phyloP scores from a whole-genome alignment of 2,888 invertebrate genomes.

The Lochmaea capreae region DNA sequence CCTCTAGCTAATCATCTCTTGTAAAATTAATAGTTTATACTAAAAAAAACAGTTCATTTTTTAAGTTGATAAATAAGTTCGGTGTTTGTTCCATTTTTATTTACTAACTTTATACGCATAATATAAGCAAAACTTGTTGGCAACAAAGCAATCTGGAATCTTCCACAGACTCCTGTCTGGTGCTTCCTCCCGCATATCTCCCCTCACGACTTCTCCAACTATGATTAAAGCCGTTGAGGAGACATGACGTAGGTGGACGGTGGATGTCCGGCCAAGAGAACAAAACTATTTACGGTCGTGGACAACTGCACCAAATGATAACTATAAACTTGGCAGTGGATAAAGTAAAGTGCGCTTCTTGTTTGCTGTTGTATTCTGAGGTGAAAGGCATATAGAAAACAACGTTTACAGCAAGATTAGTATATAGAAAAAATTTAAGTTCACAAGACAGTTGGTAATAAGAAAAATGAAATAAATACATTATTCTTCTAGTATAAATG shows the following conservation, averaged over 20 bases:
- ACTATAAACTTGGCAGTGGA: background rate
- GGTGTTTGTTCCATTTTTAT: constrained; percentile 22
- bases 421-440: too few species aligned
- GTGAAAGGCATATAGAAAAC: too few species aligned
- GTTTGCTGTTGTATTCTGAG: too few species aligned
- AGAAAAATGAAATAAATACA: too few species aligned
- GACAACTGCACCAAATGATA: constrained; percentile 24
- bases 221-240: constrained; percentile 33
- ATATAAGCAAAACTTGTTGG: constrained; percentile 13
- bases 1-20: too few species aligned
- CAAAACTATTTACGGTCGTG: constrained; percentile 24
- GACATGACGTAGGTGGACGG: constrained; percentile 32
- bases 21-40: too few species aligned
- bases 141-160: constrained; percentile 16
- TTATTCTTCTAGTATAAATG: too few species aligned
- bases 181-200: constrained; percentile 2
- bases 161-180: constrained; percentile 19
- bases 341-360: too few species aligned
- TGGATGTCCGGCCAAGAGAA: constrained; percentile 23
- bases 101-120: constrained; percentile 1
- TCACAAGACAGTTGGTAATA: too few species aligned
- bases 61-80: background rate
- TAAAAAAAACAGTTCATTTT: too few species aligned
- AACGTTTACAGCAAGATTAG: too few species aligned
- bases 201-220: constrained; percentile 26